These are phyloP conservation scores for Laodelphax striatellus DNA, from an alignment of 1,140 invertebrate species.

Conservation along the genomic window DNA sequence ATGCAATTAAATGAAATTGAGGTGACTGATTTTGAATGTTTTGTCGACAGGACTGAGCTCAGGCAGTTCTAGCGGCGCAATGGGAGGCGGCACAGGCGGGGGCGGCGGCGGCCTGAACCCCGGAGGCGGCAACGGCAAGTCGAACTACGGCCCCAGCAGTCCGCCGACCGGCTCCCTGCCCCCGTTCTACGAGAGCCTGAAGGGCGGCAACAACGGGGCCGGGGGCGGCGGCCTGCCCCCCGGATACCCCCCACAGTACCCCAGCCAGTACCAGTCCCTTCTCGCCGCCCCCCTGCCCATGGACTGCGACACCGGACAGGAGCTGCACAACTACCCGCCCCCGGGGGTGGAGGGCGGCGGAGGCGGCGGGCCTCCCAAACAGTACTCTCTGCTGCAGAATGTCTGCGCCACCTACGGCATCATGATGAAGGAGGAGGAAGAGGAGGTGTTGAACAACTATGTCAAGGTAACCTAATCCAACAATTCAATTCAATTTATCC, in stretches of 20 bases:
- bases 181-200: slow-evolving; percentile 73
- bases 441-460: slow-evolving; percentile 52
- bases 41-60: slow-evolving; percentile 25
- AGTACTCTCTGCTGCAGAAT: slow-evolving; percentile 70
- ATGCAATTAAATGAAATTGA: too few relatives aligned
- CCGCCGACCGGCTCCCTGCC: slow-evolving; percentile 70
- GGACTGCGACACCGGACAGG: slow-evolving; percentile 62
- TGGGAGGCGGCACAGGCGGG: slow-evolving; percentile 35
- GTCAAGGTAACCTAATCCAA: slow-evolving; percentile 31
- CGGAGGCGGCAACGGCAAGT: slow-evolving; percentile 47
- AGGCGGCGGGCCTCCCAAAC: slow-evolving; percentile 36
- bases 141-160: slow-evolving; percentile 70
- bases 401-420: slow-evolving; percentile 59
- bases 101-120: slow-evolving; percentile 37
- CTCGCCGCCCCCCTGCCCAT: slow-evolving; percentile 46
- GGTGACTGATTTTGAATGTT: too few relatives aligned
- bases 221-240: slow-evolving; percentile 25
- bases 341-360: slow-evolving; percentile 34
- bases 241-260: slow-evolving; percentile 18
- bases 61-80: slow-evolving; percentile 36
- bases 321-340: slow-evolving; percentile 33
- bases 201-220: too few relatives aligned
- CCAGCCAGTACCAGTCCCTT: slow-evolving; percentile 28
- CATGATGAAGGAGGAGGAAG: slow-evolving; percentile 59
- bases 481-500: too few relatives aligned